phyloP scores from a whole-genome alignment of 92 coral and sea anemone genomes.

The Palythoa grandis region DNA sequence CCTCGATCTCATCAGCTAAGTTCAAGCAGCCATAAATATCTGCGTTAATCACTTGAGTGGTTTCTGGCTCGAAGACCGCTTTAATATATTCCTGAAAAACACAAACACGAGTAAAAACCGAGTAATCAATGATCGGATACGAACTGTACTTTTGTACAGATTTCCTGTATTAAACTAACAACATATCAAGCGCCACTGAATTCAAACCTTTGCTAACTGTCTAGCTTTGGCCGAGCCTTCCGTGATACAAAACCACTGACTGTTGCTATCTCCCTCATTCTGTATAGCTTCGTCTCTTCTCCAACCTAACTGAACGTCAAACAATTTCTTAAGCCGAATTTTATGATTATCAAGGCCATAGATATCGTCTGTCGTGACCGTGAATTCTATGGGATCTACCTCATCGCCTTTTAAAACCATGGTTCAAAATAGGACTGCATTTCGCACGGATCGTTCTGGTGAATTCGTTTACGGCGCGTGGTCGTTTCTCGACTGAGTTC shows the following conservation, averaged over 20 bases:
- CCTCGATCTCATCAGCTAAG: slow-evolving; percentile 53
- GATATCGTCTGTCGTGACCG: slow-evolving; percentile 7
- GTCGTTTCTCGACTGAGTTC: neutral
- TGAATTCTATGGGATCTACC: slow-evolving; percentile 24
- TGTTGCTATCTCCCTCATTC: slow-evolving; percentile 10
- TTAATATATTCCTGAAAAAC: slow-evolving; percentile 79
- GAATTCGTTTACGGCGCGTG: slow-evolving; percentile 2
- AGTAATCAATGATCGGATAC: slow-evolving; percentile 11
- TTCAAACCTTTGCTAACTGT: slow-evolving; percentile 43
- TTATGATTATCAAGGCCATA: slow-evolving; percentile 20
- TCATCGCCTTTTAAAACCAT: slow-evolving; percentile 39
- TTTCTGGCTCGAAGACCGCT: slow-evolving; percentile 69
- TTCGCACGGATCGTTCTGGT: slow-evolving; percentile 18
- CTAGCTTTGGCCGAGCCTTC: slow-evolving; percentile 35
- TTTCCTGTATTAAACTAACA: neutral
- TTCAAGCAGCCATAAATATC: slow-evolving; percentile 43
- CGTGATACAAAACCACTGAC: slow-evolving; percentile 40
- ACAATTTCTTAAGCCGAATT: slow-evolving; percentile 26
- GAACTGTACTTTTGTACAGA: slow-evolving; percentile 46
- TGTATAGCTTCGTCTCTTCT: neutral
- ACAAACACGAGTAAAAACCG: slow-evolving; percentile 41
- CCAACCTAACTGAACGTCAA: slow-evolving; percentile 40
- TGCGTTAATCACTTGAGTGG: slow-evolving; percentile 31
- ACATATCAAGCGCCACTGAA: neutral
- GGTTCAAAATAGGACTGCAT: slow-evolving; percentile 27